These are phyloP conservation scores for Channa striata DNA, from an alignment of 2,797 vertebrate genomes.

Conservation along the genomic window DNA sequence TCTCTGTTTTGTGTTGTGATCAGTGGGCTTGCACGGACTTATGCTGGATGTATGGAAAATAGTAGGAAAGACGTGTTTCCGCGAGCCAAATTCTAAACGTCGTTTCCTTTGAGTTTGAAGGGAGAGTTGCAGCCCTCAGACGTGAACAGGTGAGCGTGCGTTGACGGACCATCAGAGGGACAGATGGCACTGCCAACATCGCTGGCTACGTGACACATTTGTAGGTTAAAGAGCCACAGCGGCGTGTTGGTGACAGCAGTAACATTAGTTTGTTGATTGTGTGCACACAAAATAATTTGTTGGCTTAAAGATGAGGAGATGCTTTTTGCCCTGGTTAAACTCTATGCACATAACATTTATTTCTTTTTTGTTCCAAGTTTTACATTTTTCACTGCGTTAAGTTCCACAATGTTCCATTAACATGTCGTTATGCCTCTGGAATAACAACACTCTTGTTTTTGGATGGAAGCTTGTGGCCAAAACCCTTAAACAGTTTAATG, in stretches of 20 bases:
- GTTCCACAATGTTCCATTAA: background rate
- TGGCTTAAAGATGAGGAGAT: conserved; percentile 17
- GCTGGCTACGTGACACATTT: conserved; percentile 31
- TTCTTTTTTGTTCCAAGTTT: too few species aligned
- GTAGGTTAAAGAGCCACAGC: conserved; percentile 52
- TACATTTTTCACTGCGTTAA: background rate
- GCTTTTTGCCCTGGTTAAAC: conserved; percentile 9
- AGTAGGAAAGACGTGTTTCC: background rate
- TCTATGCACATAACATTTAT: too few species aligned
- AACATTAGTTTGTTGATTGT: conserved; percentile 15
- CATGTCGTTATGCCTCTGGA: too few species aligned
- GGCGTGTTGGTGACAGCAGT: conserved; percentile 32
- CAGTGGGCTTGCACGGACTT: background rate
- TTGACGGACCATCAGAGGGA: conserved; percentile 49
- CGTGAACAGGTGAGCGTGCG: conserved; percentile 32
- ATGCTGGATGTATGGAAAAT: background rate
- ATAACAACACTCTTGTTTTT: too few species aligned
- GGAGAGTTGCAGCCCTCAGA: conserved; percentile 14
- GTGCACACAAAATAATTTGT: background rate
- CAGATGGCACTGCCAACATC: conserved; percentile 56
- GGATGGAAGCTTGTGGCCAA: too few species aligned
- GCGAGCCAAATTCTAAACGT: conserved; percentile 23
- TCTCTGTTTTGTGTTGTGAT: background rate
- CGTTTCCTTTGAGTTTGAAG: conserved; percentile 17
- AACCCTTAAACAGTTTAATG: background rate